phyloP scores from a whole-genome alignment of 2,888 invertebrate genomes.

The Pasiphila rectangulata region DNA sequence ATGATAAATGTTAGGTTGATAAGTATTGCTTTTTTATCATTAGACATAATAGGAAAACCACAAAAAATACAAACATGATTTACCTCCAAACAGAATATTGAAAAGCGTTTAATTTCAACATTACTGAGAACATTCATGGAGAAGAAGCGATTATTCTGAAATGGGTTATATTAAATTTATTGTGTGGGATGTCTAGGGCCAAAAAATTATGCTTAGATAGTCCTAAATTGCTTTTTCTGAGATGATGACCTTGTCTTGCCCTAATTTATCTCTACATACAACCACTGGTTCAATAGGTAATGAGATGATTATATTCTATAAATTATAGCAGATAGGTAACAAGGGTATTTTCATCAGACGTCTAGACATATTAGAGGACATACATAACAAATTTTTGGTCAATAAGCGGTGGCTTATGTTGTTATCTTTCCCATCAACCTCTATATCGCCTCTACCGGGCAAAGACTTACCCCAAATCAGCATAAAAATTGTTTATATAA shows the following conservation, averaged over 20 bases:
- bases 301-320: constrained; percentile 17
- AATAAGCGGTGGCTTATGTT: too few relatives aligned
- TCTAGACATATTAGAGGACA: constrained; percentile 18
- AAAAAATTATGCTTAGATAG: constrained; percentile 23
- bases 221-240: constrained; percentile 25
- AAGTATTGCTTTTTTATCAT: too few relatives aligned
- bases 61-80: constrained; percentile 2
- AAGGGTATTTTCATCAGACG: constrained; percentile 14
- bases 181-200: constrained; percentile 21
- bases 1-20: neutral
- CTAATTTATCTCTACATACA: constrained; percentile 28
- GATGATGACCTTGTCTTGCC: constrained; percentile 26
- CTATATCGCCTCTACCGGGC: too few relatives aligned
- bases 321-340: constrained; percentile 5
- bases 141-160: constrained; percentile 14
- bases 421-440: too few relatives aligned
- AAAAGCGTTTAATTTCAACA: constrained; percentile 8
- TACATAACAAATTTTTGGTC: too few relatives aligned
- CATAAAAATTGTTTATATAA: too few relatives aligned
- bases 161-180: constrained; percentile 24
- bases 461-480: too few relatives aligned
- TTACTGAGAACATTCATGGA: neutral
- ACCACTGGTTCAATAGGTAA: constrained; percentile 29
- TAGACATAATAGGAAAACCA: neutral
- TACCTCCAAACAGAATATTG: constrained; percentile 1